phyloP scores from a whole-genome alignment of 2,797 vertebrate genomes.

The Sebastes flavidus region DNA sequence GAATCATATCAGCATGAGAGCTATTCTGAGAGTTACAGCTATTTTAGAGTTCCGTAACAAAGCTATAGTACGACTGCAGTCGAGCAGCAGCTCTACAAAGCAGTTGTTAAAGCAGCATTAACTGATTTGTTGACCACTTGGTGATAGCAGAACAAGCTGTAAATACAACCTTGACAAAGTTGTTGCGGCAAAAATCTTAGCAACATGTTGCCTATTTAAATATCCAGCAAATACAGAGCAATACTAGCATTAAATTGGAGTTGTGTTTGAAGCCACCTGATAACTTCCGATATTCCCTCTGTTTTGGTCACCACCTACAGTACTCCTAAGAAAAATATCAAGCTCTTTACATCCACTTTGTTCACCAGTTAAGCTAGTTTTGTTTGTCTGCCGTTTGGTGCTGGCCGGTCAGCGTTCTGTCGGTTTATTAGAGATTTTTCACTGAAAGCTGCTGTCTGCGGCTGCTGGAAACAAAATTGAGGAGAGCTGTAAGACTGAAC shows the following conservation, averaged over 20 bases:
- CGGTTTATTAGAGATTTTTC: background rate
- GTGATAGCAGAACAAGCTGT: background rate
- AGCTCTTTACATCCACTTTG: background rate
- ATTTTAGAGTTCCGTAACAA: background rate
- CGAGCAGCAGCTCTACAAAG: background rate
- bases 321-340: background rate
- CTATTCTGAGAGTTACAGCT: slow-evolving; percentile 2
- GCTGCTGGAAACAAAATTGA: background rate
- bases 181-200: background rate
- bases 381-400: background rate
- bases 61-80: background rate
- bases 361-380: background rate
- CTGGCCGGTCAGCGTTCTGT: background rate
- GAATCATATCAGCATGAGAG: background rate
- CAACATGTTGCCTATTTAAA: background rate
- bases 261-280: background rate
- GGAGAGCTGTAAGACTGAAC: background rate
- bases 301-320: background rate
- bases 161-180: background rate
- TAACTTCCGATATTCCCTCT: background rate
- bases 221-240: background rate
- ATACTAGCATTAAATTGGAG: background rate
- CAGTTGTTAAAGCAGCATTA: background rate
- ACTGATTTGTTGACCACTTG: background rate
- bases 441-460: background rate